phyloP scores from a whole-genome alignment of 2,113 vertebrate species.

The Ranitomeya imitator region DNA sequence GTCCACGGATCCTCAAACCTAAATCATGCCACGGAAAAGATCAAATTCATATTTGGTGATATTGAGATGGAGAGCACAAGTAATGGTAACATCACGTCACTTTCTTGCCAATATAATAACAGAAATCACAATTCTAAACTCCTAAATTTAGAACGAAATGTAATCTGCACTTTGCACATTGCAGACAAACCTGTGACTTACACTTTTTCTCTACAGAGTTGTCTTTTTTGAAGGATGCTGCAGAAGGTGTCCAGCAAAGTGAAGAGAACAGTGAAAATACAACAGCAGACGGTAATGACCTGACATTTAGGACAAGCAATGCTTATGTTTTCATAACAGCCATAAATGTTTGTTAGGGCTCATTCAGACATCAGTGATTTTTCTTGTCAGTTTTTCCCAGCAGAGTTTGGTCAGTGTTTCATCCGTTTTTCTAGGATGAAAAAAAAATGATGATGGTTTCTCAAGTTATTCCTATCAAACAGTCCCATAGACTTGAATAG shows the following conservation, averaged over 20 bases:
- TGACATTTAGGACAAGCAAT: background rate
- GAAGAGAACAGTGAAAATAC: background rate
- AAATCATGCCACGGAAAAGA: constrained; percentile 67
- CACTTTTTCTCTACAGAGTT: background rate
- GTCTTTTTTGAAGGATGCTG: background rate
- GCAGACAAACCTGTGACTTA: background rate
- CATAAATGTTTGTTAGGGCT: too few relatives aligned
- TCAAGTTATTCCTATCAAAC: too few relatives aligned
- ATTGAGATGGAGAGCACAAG: constrained; percentile 45
- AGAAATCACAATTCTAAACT: too few relatives aligned
- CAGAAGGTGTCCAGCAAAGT: background rate
- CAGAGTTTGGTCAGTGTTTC: too few relatives aligned
- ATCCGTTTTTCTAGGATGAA: too few relatives aligned
- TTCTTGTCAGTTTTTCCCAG: too few relatives aligned
- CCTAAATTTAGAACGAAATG: too few relatives aligned
- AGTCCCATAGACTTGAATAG: too few relatives aligned
- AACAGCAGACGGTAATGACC: background rate
- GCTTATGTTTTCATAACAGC: background rate
- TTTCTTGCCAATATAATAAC: too few relatives aligned
- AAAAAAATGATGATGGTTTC: too few relatives aligned
- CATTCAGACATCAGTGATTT: too few relatives aligned
- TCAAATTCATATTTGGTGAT: constrained; percentile 74
- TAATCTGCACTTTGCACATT: too few relatives aligned
- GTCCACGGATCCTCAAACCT: constrained; percentile 77
- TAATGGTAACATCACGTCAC: constrained; percentile 1